Conservation (phyloP, 1,140 invertebrate species). For the Magallana angulata region DNA sequence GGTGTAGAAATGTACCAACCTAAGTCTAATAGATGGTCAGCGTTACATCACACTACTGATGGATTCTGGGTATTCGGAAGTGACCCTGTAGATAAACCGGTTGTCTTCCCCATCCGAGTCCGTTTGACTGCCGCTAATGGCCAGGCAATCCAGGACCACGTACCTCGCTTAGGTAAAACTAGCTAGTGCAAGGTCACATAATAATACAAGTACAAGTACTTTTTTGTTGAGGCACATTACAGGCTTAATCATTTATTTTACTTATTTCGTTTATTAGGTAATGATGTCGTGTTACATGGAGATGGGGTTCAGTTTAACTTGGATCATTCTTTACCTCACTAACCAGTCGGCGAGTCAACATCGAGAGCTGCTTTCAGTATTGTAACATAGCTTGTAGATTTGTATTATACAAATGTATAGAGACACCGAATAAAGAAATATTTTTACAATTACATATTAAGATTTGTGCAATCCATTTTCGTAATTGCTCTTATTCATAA, state of each 20-base stretch:
- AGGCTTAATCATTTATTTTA: neutral
- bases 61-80: conserved; percentile 65
- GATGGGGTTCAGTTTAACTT: conserved; percentile 58
- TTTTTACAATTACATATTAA: too few species aligned
- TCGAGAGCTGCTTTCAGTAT: neutral
- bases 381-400: too few species aligned
- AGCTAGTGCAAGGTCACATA: neutral
- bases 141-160: conserved; percentile 58
- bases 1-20: conserved; percentile 62
- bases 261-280: conserved; percentile 44
- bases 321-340: conserved; percentile 55
- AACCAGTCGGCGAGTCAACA: neutral
- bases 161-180: conserved; percentile 61
- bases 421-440: too few species aligned
- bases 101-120: conserved; percentile 59
- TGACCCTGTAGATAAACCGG: conserved; percentile 57
- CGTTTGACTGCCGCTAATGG: conserved; percentile 67
- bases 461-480: too few species aligned
- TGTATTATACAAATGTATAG: too few species aligned
- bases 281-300: conserved; percentile 60
- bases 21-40: conserved; percentile 51
- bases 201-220: neutral
- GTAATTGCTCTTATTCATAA: too few species aligned
- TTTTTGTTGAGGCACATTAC: neutral
- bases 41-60: conserved; percentile 61